Conservation (phyloP, 2,888 invertebrate genomes). For the Plagiodera versicolora region DNA sequence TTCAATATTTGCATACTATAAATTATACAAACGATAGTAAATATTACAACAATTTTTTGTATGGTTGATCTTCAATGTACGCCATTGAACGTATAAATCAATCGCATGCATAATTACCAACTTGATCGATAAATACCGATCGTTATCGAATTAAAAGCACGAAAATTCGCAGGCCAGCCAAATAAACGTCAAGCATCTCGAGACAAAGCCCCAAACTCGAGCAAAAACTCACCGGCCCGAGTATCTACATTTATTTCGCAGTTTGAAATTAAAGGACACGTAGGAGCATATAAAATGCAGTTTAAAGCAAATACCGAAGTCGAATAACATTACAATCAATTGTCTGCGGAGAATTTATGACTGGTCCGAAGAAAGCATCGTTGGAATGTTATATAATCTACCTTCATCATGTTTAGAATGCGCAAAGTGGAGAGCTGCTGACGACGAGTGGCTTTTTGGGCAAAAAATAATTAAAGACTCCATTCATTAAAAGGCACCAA, state of each 20-base stretch:
- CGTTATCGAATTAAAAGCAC: not conserved
- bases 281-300: constrained; percentile 34
- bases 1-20: no score
- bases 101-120: not conserved
- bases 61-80: no score
- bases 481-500: constrained; percentile 30
- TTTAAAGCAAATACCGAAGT: constrained; percentile 38
- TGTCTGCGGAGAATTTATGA: constrained; percentile 36
- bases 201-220: constrained; percentile 7
- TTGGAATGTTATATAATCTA: constrained; percentile 37
- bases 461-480: constrained; percentile 28
- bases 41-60: no score
- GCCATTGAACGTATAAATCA: not conserved
- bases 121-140: not conserved
- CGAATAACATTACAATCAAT: constrained; percentile 39
- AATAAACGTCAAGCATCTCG: not conserved
- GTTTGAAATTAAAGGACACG: constrained; percentile 36
- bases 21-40: no score
- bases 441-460: constrained; percentile 23
- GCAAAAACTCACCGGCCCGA: constrained; percentile 28
- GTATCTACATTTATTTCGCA: constrained; percentile 33
- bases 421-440: constrained; percentile 25
- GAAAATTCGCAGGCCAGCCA: not conserved
- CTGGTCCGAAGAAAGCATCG: constrained; percentile 30
- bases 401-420: constrained; percentile 33